Conservation (phyloP, 1,140 invertebrate species). For the Drosophila quadrilineata region DNA sequence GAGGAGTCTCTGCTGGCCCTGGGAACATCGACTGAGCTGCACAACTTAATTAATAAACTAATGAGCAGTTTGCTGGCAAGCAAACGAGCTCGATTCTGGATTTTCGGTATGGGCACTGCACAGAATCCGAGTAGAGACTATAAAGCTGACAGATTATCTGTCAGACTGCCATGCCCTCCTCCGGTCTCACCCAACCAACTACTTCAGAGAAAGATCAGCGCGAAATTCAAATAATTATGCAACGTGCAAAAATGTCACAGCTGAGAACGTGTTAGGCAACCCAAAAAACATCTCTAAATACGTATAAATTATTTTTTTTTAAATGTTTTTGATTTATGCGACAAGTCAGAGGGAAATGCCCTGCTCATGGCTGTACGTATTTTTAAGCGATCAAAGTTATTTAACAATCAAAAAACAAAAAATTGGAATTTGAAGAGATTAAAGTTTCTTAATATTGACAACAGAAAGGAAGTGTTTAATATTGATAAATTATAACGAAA, state of each 20-base stretch:
- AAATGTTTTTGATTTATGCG: constrained; percentile 58
- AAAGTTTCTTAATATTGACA: too few species aligned
- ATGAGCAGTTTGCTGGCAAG: constrained; percentile 69
- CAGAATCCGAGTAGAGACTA: too few species aligned
- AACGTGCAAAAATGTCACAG: constrained; percentile 69
- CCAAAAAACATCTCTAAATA: constrained; percentile 23
- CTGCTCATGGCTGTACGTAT: constrained; percentile 20
- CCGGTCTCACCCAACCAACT: constrained; percentile 15
- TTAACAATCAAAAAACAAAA: too few species aligned
- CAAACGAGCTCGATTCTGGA: constrained; percentile 22
- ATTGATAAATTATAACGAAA: too few species aligned
- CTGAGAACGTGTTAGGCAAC: constrained; percentile 45
- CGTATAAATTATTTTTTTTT: too few species aligned
- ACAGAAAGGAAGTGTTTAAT: too few species aligned
- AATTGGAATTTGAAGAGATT: too few species aligned
- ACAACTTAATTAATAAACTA: constrained; percentile 80
- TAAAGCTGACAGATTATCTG: constrained; percentile 58
- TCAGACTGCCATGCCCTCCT: background rate
- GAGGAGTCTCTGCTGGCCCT: constrained; percentile 24
- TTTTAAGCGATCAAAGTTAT: background rate
- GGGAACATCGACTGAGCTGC: constrained; percentile 42
- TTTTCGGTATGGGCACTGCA: background rate
- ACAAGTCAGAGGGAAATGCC: constrained; percentile 28
- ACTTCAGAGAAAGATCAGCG: constrained; percentile 61
- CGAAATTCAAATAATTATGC: constrained; percentile 73